These are phyloP conservation scores for Mythimna ferrago DNA, from an alignment of 2,888 invertebrate species.

Conservation along the genomic window DNA sequence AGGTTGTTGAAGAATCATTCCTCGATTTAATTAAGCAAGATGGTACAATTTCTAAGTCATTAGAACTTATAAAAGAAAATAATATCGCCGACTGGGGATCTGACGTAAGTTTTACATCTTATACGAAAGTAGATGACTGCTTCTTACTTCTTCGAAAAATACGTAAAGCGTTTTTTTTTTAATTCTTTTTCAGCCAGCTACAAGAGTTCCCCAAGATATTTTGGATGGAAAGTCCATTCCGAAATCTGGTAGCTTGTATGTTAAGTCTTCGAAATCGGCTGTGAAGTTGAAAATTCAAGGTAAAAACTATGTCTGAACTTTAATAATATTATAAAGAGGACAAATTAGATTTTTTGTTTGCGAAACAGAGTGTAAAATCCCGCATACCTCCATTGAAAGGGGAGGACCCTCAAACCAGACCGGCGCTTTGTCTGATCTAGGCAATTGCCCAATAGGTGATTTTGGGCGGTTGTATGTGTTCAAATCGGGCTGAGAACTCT, in stretches of 20 bases:
- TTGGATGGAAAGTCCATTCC: conserved; percentile 90
- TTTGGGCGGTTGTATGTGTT: too few species aligned
- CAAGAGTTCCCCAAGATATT: conserved; percentile 88
- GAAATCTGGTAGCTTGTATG: conserved; percentile 91
- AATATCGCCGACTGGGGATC: conserved; percentile 96
- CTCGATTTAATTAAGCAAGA: conserved; percentile 92
- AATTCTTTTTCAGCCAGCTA: conserved; percentile 78
- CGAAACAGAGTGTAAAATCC: too few species aligned
- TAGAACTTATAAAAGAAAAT: conserved; percentile 93
- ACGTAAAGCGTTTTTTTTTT: background rate
- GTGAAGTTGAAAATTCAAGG: conserved; percentile 86
- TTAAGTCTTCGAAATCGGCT: conserved; percentile 83
- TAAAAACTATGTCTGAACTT: conserved; percentile 53
- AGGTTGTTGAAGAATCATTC: conserved; percentile 94
- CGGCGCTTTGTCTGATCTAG: too few species aligned
- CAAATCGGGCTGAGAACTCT: too few species aligned
- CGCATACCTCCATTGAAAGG: too few species aligned
- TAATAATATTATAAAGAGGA: too few species aligned
- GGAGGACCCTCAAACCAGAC: too few species aligned
- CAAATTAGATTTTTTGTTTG: too few species aligned
- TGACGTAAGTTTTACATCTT: conserved; percentile 90
- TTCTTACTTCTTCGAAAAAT: background rate
- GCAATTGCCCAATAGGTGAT: too few species aligned
- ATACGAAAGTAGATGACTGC: background rate
- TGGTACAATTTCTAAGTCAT: conserved; percentile 91